phyloP scores from a whole-genome alignment of 2,888 invertebrate genomes.

The Nephrotoma flavescens region DNA sequence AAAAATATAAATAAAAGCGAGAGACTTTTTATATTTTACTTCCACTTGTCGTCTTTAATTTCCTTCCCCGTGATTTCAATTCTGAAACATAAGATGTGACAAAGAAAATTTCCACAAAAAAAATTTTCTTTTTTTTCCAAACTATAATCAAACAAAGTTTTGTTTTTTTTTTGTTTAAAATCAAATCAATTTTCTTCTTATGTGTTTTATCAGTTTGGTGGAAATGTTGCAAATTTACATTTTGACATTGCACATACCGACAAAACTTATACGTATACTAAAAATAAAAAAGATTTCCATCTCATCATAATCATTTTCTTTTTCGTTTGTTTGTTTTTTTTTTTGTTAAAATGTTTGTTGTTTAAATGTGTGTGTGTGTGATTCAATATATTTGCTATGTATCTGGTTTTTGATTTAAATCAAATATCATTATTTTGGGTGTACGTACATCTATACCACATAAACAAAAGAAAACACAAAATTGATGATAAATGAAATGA shows the following conservation, averaged over 20 bases:
- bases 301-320: not conserved
- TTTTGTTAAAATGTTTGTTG: not conserved
- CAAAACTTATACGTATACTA: not conserved
- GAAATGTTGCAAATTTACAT: not conserved
- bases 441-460: not conserved
- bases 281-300: not conserved
- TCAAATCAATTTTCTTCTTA: not conserved
- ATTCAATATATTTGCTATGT: not conserved
- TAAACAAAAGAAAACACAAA: not conserved
- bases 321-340: not conserved
- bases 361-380: not conserved
- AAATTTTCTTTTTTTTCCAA: not conserved
- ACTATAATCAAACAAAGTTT: not conserved
- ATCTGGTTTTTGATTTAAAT: not conserved
- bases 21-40: not conserved
- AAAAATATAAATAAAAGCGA: not conserved
- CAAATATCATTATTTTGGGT: not conserved
- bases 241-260: not conserved
- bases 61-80: not conserved
- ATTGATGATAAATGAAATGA: not conserved
- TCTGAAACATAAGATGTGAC: not conserved
- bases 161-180: not conserved
- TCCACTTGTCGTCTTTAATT: not conserved
- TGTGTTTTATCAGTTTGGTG: not conserved
- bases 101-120: not conserved